Base-by-base conservation (phyloP, 2,888 invertebrate species). In the Archaeoteleia sp. region DNA sequence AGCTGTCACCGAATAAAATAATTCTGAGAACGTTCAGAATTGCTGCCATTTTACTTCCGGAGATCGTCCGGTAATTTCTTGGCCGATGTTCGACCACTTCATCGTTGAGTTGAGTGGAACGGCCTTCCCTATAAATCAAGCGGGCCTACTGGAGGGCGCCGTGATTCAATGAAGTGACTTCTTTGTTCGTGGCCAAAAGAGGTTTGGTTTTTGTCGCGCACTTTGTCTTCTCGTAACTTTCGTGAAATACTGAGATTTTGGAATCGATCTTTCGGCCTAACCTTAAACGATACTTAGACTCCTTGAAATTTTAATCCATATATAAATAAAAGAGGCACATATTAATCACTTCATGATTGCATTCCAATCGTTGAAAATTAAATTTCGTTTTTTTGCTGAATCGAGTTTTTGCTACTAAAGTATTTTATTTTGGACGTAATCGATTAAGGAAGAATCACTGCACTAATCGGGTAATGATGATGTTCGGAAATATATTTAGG, bases 41-140 rank as follows among this genome's bases (percentile, higher is more conserved):
- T n/a, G n/a, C n/a, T n/a, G n/a, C n/a, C 39, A 51, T 51, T 61
- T 55, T 37, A 54, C 43, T 67, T 39, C 14, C 37, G 48, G 53
- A 53, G 70, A 75, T 73, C 69, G 73, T 61, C 55, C 62, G 66
- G 74, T 75, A 75, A 78, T 79, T 78, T 74, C 74, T 75, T 76
- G 67, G 72, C 62, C 73, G 68, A 71, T 72, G 72, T 73, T 67
- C 42, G 63, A 71, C 66, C 62, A 62, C 57, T 68, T 71, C 57
- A 49, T 57, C 53, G 66, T 35, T 34, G 68, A 67, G 57, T 65
- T 40, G 62, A 63, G 57, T 58, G 67, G 66, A 68, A 62, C 70
- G 72, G 70, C 67, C 75, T 73, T 65, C 61, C 71, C 66, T 71
- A 80, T 79, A 80, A 79, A 80, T 79, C 81, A 81, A 77, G 73